Conservation (phyloP, 1,140 invertebrate genomes). For the Venturia canescens region DNA sequence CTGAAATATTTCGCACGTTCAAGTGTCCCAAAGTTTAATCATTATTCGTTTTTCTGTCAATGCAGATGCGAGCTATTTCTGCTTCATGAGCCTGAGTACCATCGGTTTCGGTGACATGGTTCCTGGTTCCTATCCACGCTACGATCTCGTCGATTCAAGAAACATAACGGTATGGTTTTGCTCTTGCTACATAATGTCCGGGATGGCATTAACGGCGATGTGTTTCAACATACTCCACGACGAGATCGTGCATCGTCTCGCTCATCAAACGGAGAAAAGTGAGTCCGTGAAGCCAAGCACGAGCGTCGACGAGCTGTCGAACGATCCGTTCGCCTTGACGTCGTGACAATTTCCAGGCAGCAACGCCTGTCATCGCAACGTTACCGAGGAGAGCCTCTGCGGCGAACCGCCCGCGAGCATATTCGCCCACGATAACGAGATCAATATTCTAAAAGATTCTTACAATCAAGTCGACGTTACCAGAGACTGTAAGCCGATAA, state of each 20-base stretch:
- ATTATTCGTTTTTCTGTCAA: slow-evolving; percentile 20
- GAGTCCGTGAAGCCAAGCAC: slow-evolving; percentile 75
- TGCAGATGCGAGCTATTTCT: slow-evolving; percentile 93
- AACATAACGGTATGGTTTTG: slow-evolving; percentile 90
- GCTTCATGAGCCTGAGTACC: slow-evolving; percentile 95
- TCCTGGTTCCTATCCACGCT: slow-evolving; percentile 83
- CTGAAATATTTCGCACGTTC: no score
- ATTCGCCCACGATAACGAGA: slow-evolving; percentile 76
- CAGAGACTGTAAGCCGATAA: slow-evolving; percentile 72
- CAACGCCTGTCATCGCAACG: slow-evolving; percentile 80
- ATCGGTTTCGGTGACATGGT: slow-evolving; percentile 95
- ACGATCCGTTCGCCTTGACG: slow-evolving; percentile 78
- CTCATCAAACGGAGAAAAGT: slow-evolving; percentile 78
- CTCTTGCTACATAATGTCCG: slow-evolving; percentile 96
- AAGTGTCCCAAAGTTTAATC: no score
- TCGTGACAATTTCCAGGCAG: slow-evolving; percentile 83
- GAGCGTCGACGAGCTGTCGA: slow-evolving; percentile 78
- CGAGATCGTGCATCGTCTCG: slow-evolving; percentile 89
- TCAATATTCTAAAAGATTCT: slow-evolving; percentile 74
- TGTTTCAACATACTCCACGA: slow-evolving; percentile 98
- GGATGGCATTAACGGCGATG: slow-evolving; percentile 98
- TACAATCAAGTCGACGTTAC: slow-evolving; percentile 75
- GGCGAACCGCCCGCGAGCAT: slow-evolving; percentile 80
- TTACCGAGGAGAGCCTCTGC: slow-evolving; percentile 81
- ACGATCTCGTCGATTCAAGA: slow-evolving; percentile 80